Base-by-base conservation (phyloP, 2,113 vertebrate species). In the Antechinus flavipes region DNA sequence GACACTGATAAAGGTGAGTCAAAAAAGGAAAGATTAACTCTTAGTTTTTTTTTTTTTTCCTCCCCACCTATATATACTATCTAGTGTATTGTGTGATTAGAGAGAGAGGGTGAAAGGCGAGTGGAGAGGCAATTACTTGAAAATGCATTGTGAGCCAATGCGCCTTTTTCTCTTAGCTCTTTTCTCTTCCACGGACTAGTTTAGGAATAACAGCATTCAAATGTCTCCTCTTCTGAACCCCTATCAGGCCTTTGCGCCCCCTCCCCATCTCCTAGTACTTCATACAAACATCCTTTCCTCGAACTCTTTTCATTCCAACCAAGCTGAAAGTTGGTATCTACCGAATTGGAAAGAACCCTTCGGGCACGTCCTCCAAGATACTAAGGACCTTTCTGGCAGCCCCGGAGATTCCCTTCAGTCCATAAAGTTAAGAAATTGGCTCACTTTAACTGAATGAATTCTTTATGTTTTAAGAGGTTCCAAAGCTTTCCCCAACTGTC, bases 221-320 rank as follows among this genome's bases (percentile, higher is more conserved):
- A 96, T 96, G 95, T 94, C 96, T 91, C 97, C 96, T 96, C 92
- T 92, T 95, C 93, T n/a, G 93, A 58, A 61, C 90, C 89, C 94
- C 93, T 90, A 53, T 95, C 22, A 55, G 95, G 93, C 90, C 90
- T 92, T 90, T 22, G 91, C 68, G 6, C 68, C 68, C 68, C 68
- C 3, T 84, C 16, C 68, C n/a, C n/a, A 16, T 84, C 68, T 35
- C n/a, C n/a, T 35, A 42, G 93, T 93, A 8, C 96, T 96, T 96
- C 97, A 97, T 96, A 98, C 97, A 97, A 95, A 94, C 7, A 96
- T 95, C 76, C 93, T 76, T 91, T 90, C 52, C 25, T 95, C 54
- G 8, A 11, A 84, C 35, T 49, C 95, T 53, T 84, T 93, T 89
- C 91, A 94, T 61, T 92, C 96, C 93, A 96, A 96, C 95, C 90